Conservation (phyloP, 2,113 vertebrate species). For the sheep (Ovis aries) region DNA sequence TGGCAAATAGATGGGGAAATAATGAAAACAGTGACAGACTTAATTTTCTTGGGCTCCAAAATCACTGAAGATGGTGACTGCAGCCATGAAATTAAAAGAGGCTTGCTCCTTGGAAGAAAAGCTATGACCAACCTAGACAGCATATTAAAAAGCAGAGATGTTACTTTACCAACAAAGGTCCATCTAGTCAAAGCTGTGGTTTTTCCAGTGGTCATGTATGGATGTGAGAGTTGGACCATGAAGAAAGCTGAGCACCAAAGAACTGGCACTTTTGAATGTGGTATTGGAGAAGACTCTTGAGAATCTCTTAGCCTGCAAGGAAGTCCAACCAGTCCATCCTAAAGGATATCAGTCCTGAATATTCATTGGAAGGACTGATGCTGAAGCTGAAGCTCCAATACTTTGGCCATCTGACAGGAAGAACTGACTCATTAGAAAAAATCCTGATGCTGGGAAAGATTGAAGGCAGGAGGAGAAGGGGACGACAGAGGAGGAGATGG, state of each 20-base stretch:
- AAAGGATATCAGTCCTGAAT: background rate
- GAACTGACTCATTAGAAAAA: background rate
- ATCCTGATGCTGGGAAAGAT: background rate
- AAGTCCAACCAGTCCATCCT: background rate
- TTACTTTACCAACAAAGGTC: background rate
- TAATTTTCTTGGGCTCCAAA: background rate
- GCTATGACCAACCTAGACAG: background rate
- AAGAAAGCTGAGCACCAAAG: background rate
- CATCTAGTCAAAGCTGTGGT: background rate
- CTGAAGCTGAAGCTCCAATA: background rate
- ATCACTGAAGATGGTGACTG: background rate
- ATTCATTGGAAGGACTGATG: background rate
- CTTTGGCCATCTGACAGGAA: background rate
- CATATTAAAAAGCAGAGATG: background rate
- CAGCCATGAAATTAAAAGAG: background rate
- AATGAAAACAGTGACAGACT: background rate
- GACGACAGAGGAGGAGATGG: background rate
- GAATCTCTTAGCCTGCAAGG: background rate
- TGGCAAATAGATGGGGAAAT: background rate
- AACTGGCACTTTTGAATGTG: background rate
- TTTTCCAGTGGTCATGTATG: background rate
- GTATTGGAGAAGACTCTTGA: background rate
- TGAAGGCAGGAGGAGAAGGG: background rate
- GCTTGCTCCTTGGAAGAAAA: background rate
- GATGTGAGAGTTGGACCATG: background rate